Percentiles rank a stretch among this genome's conserved stretches.
Evolutionary conservation across 2,888 invertebrate genomes (phyloP).

Genomic region (Drosophila testacea): DNA sequence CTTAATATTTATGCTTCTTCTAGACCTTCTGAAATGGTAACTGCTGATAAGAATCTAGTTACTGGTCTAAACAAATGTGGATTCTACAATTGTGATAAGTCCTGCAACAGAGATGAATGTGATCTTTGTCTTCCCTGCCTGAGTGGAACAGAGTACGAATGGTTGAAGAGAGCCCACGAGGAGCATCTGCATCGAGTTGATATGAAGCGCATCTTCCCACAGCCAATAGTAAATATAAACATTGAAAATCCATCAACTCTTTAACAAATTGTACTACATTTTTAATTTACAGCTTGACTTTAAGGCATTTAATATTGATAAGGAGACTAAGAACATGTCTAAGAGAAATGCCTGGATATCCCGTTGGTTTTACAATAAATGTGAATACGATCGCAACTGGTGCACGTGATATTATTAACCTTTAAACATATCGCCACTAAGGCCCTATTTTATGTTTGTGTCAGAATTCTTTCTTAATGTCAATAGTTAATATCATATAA

Average conservation of each 20-base stretch:
- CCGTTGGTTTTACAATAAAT: slow-evolving; percentile 96
- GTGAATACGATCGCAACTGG: slow-evolving; percentile 91
- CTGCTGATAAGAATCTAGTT: slow-evolving; percentile 92
- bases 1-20: slow-evolving; percentile 37
- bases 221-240: slow-evolving; percentile 85
- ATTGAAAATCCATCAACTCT: background rate
- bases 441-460: slow-evolving; percentile 10
- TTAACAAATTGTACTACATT: background rate
- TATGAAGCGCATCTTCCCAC: slow-evolving; percentile 93
- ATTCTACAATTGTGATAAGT: slow-evolving; percentile 86
- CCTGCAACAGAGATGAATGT: slow-evolving; percentile 90
- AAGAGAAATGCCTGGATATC: slow-evolving; percentile 90
- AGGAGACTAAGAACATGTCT: slow-evolving; percentile 87
- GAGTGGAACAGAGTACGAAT: slow-evolving; percentile 86
- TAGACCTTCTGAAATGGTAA: slow-evolving; percentile 88
- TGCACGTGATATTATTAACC: slow-evolving; percentile 85
- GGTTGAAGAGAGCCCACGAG: slow-evolving; percentile 89
- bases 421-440: background rate
- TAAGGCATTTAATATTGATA: slow-evolving; percentile 76
- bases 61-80: slow-evolving; percentile 90
- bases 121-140: slow-evolving; percentile 92
- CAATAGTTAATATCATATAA: background rate
- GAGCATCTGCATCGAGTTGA: slow-evolving; percentile 93
- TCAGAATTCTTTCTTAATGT: background rate
- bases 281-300: slow-evolving; percentile 65